Base-by-base conservation (phyloP, 2,113 vertebrate genomes). In the Gavia stellata region DNA sequence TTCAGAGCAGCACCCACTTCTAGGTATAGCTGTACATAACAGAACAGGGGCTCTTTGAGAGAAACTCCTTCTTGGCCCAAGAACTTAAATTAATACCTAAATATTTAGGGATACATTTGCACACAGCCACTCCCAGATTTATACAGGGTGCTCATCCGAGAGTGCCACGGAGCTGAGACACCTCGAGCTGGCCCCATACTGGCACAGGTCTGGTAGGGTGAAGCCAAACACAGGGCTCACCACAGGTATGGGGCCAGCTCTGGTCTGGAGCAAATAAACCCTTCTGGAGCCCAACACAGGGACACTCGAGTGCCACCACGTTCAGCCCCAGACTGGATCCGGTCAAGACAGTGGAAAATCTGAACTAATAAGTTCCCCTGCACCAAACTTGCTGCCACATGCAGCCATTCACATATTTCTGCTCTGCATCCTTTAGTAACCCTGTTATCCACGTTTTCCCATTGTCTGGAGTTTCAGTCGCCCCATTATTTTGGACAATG, bases 161-260 rank as follows among this genome's bases (percentile, higher is more conserved):
- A 0, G 26, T 14, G 15, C 6, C 23, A 26, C 0, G 0, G 38
- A 33, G 28, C 49, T 20, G 44, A 52, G 71, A 17, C 33, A 50
- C 19, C 47, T 49, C 1, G 55, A 71, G 67, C 42, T 71, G 67
- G 10, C 13, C 45, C 40, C 20, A 7, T 4, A 44, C 19, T 73
- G 55, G 78, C 59, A 23, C 15, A 4, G 65, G 42, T 36, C 52
- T 61, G 65, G 33, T 5, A 31, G 68, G 29, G 25, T 1, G 19
- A 67, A 86, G 21, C 53, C 67, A 34, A 68, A 8, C 1, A 3
- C 44, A 14, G 10, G 33, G 71, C n/a, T 63, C 12, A 68, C 33
- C 47, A 20, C 34, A 20, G 38, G 25, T 24, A 28, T 2, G 34
- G 50, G 71, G 28, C 17, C 67, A 62, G 53, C 50, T 21, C 31